These are phyloP conservation scores for Chaetorhynchus papuensis DNA, from an alignment of 2,113 vertebrate species.

Conservation along the genomic window DNA sequence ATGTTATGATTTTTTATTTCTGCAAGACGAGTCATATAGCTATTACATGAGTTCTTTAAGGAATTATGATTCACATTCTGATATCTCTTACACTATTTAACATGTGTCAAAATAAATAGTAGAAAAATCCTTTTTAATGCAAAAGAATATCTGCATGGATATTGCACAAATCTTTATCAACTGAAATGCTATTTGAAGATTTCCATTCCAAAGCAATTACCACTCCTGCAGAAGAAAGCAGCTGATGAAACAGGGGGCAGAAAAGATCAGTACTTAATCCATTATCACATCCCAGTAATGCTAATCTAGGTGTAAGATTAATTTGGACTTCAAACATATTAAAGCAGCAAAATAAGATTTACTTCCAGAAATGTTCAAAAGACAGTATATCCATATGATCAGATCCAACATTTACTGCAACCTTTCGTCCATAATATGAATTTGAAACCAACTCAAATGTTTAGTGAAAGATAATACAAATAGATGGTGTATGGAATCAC, in stretches of 20 bases:
- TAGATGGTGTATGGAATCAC: neutral
- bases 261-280: slow-evolving; percentile 61
- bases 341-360: slow-evolving; percentile 53
- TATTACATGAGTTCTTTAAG: neutral
- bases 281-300: slow-evolving; percentile 63
- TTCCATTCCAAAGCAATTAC: slow-evolving; percentile 66
- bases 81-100: slow-evolving; percentile 27
- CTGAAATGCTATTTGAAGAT: slow-evolving; percentile 41
- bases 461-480: neutral
- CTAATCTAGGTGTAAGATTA: slow-evolving; percentile 63
- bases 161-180: slow-evolving; percentile 44
- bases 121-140: slow-evolving; percentile 48
- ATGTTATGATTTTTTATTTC: slow-evolving; percentile 4
- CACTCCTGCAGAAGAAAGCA: slow-evolving; percentile 51
- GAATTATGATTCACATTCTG: slow-evolving; percentile 23
- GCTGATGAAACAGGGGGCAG: slow-evolving; percentile 39
- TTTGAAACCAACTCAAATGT: neutral
- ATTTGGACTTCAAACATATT: slow-evolving; percentile 64
- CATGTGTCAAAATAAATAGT: slow-evolving; percentile 40
- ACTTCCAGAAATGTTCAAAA: slow-evolving; percentile 29
- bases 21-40: neutral
- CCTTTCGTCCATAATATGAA: neutral
- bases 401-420: neutral
- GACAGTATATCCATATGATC: neutral
- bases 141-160: slow-evolving; percentile 40